Conservation (phyloP, 2,113 vertebrate species). For the Phainopepla nitens region DNA sequence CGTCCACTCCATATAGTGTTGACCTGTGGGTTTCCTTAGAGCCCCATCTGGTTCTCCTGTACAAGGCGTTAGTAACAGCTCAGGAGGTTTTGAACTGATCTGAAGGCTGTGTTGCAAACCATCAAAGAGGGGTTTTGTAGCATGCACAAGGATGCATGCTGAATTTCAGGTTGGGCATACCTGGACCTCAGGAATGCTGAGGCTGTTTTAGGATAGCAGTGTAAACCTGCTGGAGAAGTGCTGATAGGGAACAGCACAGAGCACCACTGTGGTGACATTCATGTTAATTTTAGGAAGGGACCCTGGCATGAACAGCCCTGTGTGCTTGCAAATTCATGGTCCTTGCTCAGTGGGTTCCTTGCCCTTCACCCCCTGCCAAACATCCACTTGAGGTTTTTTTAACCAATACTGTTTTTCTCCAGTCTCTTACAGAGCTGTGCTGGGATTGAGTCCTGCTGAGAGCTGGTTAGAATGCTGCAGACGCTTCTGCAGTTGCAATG, state of each 20-base stretch:
- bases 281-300: not conserved
- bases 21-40: not conserved
- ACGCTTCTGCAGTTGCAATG: rapidly evolving
- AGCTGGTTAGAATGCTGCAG: not conserved
- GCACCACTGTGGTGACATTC: not conserved
- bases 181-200: not conserved
- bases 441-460: not conserved
- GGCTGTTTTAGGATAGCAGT: not conserved
- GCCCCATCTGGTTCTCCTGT: not conserved
- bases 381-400: not conserved
- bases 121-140: not conserved
- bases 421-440: not conserved
- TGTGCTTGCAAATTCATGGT: not conserved
- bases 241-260: not conserved
- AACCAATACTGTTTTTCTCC: not conserved
- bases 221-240: not conserved
- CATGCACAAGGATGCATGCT: not conserved
- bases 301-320: not conserved
- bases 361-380: not conserved
- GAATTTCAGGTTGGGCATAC: not conserved
- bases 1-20: rapidly evolving
- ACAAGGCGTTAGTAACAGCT: not conserved
- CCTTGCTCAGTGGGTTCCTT: not conserved
- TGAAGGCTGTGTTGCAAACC: not conserved
- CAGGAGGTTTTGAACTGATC: not conserved